Evolutionary conservation across 2,888 invertebrate species (phyloP).

Genomic region (Magallana nippona): DNA sequence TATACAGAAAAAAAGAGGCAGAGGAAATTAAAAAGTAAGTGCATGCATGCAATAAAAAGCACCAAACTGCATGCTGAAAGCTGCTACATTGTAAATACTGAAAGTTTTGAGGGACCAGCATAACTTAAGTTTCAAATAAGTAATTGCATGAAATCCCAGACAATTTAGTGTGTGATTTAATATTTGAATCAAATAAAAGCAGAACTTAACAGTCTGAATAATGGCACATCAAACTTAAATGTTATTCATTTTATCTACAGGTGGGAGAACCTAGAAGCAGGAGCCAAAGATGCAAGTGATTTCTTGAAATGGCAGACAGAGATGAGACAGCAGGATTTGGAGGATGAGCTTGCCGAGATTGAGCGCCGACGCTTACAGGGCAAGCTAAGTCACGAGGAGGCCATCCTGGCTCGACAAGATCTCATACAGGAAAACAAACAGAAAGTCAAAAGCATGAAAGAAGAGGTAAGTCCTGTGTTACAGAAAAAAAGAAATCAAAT

Average conservation of each 20-base stretch:
- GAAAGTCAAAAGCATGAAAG: constrained; percentile 76
- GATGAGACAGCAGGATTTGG: constrained; percentile 75
- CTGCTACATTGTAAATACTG: neutral
- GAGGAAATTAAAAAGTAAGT: constrained; percentile 75
- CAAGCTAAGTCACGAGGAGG: constrained; percentile 80
- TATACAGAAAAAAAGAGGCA: constrained; percentile 76
- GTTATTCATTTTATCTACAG: constrained; percentile 54
- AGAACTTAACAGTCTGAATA: too few relatives aligned
- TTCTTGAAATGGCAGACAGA: constrained; percentile 78
- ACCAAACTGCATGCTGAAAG: neutral
- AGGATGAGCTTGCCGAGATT: constrained; percentile 74
- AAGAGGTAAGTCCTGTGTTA: constrained; percentile 67
- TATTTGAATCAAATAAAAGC: too few relatives aligned
- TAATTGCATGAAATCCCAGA: too few relatives aligned
- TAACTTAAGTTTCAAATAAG: too few relatives aligned
- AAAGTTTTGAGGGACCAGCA: neutral
- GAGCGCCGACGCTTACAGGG: constrained; percentile 77
- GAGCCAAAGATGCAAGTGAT: constrained; percentile 74
- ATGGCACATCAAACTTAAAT: neutral
- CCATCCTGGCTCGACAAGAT: constrained; percentile 78
- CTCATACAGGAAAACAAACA: constrained; percentile 74
- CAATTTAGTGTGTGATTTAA: too few relatives aligned
- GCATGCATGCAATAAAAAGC: neutral
- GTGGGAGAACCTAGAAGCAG: constrained; percentile 75
- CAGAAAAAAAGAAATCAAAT: neutral